Percentiles rank a stretch among this genome's conserved stretches.
Evolutionary conservation across 1,140 invertebrate genomes (phyloP).

Genomic region (Pygmarrhopalites habei): DNA sequence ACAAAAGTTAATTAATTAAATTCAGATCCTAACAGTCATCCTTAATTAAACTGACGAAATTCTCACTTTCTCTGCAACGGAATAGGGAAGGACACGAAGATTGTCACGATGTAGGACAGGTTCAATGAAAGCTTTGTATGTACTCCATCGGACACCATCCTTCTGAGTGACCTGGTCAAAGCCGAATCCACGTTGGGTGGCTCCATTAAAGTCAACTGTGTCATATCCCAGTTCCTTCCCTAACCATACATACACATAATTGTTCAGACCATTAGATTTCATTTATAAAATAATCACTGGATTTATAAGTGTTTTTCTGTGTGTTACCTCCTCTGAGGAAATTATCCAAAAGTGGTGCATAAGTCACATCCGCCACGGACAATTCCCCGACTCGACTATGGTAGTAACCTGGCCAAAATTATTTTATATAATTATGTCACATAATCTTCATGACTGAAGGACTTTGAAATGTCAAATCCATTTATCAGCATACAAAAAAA

Average conservation of each 20-base stretch:
- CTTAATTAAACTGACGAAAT: not conserved
- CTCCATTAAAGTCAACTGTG: constrained; percentile 16
- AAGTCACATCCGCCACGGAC: constrained; percentile 1
- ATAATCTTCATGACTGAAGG: no score
- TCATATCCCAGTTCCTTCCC: constrained; percentile 9
- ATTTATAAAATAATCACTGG: no score
- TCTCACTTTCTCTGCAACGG: constrained; percentile 6
- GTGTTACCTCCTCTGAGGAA: constrained; percentile 9
- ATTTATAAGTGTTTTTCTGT: no score
- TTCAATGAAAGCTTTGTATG: constrained; percentile 14
- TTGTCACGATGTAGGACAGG: constrained; percentile 9
- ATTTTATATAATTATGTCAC: no score
- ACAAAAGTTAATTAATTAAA: not conserved
- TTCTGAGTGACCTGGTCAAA: constrained; percentile 11
- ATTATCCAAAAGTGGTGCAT: constrained; percentile 6
- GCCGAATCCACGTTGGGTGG: constrained; percentile 9
- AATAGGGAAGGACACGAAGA: constrained; percentile 1
- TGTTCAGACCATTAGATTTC: no score
- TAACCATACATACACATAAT: no score
- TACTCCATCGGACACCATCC: constrained; percentile 9
- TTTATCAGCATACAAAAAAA: no score
- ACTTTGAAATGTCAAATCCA: no score
- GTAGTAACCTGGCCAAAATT: constrained; percentile 1
- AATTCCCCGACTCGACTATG: constrained; percentile 9
- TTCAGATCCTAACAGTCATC: no score